Conservation (phyloP, 1,140 invertebrate genomes). For the Paralvinella palmiformis region DNA sequence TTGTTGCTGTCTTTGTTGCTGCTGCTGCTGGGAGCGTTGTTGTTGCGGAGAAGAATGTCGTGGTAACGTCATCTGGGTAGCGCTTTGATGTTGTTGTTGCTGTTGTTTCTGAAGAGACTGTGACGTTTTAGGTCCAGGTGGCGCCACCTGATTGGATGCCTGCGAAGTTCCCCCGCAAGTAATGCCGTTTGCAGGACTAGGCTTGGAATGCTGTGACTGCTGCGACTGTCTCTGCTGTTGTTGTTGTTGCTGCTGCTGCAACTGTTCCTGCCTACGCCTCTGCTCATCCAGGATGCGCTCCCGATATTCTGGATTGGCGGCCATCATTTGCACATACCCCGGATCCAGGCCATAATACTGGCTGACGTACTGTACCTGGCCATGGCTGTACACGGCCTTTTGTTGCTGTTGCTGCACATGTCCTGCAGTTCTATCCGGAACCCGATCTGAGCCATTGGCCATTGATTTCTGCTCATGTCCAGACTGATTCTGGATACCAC, state of each 20-base stretch:
- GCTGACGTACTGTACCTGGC: neutral
- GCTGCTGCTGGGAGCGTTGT: too few species aligned
- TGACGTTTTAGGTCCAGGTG: neutral
- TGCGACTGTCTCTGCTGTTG: slow-evolving; percentile 19
- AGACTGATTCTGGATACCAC: neutral
- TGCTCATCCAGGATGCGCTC: too few species aligned
- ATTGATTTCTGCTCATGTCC: neutral
- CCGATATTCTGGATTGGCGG: too few species aligned
- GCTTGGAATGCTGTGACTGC: neutral
- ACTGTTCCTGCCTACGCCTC: too few species aligned
- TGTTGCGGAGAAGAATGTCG: too few species aligned
- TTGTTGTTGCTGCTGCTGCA: slow-evolving; percentile 28
- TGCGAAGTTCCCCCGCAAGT: neutral
- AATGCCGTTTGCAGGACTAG: neutral
- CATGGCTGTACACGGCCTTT: neutral
- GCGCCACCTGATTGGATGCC: neutral
- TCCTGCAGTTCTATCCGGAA: neutral
- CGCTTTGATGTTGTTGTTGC: too few species aligned
- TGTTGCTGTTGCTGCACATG: neutral
- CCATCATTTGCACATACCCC: too few species aligned
- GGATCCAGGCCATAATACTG: too few species aligned
- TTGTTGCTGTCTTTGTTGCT: too few species aligned
- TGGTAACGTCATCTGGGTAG: too few species aligned
- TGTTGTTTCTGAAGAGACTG: too few species aligned
- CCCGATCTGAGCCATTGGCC: neutral